Evolutionary conservation across 2,797 vertebrate species (phyloP).

Genomic region (Pantherophis alleghaniensis): DNA sequence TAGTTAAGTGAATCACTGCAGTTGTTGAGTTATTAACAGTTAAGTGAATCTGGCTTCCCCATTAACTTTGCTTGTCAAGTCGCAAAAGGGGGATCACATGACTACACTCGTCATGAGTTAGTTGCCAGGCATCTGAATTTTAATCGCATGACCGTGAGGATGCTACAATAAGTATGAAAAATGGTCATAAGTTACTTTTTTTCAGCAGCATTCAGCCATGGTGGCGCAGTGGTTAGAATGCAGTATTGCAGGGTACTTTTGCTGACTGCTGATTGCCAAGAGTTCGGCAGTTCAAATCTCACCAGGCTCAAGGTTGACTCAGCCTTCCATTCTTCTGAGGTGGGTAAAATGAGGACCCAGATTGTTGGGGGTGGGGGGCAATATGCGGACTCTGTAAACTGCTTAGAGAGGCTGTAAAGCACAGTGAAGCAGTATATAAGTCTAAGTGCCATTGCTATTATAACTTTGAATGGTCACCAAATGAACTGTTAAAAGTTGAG

Average conservation of each 20-base stretch:
- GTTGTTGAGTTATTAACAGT: background rate
- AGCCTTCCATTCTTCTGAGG: no score
- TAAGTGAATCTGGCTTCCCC: background rate
- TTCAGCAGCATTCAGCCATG: background rate
- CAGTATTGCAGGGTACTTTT: no score
- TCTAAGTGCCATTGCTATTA: no score
- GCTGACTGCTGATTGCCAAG: no score
- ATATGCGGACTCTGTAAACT: no score
- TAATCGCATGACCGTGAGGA: background rate
- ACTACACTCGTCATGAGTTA: background rate
- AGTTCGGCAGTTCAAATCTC: no score
- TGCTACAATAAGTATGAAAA: background rate
- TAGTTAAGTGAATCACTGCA: background rate
- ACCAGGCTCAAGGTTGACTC: no score
- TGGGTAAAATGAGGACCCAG: no score
- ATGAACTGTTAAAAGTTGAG: background rate
- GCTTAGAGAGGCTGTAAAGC: no score
- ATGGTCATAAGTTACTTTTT: background rate
- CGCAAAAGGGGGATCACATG: background rate
- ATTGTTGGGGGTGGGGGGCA: no score
- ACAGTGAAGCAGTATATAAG: no score
- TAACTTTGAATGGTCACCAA: background rate
- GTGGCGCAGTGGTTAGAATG: no score
- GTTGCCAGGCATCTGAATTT: background rate
- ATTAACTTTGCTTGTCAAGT: background rate